phyloP scores from a whole-genome alignment of 1,140 invertebrate genomes.

The Zaprionus vittiger region DNA sequence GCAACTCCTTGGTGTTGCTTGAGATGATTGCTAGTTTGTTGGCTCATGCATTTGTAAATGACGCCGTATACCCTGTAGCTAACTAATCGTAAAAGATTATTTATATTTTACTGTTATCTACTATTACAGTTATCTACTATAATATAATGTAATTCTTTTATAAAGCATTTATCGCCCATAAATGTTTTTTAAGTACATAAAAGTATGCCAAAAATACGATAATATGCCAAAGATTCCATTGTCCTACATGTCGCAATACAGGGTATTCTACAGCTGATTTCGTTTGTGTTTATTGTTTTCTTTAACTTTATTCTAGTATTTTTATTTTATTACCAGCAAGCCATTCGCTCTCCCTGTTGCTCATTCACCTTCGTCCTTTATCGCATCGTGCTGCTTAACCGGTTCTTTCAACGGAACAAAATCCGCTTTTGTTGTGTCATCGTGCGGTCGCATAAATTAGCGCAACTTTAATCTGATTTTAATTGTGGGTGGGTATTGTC shows the following conservation, averaged over 20 bases:
- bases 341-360: background rate
- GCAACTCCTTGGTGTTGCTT: background rate
- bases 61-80: background rate
- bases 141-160: too few relatives aligned
- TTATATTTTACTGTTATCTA: too few relatives aligned
- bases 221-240: background rate
- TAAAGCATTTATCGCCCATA: too few relatives aligned
- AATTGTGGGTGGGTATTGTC: constrained; percentile 63
- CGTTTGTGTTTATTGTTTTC: background rate
- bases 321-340: background rate
- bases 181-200: too few relatives aligned
- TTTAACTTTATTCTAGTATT: background rate
- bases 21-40: background rate
- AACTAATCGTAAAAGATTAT: too few relatives aligned
- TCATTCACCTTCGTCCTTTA: background rate
- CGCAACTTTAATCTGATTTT: constrained; percentile 82
- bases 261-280: background rate
- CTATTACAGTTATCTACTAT: too few relatives aligned
- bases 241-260: background rate
- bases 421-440: constrained; percentile 74
- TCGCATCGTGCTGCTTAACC: constrained; percentile 11
- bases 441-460: constrained; percentile 82
- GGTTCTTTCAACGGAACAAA: constrained; percentile 33
- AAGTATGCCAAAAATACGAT: too few relatives aligned
- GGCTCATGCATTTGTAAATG: background rate